Evolutionary conservation across 1,140 invertebrate species (phyloP), one percentile per base, ranked within the genome.

Genomic region (Nephila pilipes): DNA sequence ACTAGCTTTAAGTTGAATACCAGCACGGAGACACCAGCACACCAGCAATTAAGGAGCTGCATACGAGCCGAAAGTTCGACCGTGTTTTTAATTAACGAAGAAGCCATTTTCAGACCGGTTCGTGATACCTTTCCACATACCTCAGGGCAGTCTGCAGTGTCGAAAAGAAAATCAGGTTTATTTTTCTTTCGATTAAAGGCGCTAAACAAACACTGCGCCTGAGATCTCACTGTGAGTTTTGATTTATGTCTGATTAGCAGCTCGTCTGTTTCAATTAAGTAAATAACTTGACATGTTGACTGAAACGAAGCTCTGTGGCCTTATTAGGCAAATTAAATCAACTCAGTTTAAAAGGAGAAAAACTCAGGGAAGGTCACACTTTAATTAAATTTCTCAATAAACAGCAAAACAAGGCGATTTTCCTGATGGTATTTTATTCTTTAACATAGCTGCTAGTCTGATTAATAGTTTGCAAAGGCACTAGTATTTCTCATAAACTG

Each of bases 321-420:
- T 91, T 91, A 91, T 91, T 91, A 85, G 57, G 58, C 80, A 91
- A 93, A 93, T 93, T 93, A 93, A 93, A 93, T 93, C 83, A 93
- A 57, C 20, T 85, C 18, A 75, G 60, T 92, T 69, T 92, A 92
- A 92, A 85, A 20, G 58, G 32, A 10, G 46, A 93, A 93, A 93
- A 93, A 87, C 18, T 46, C 1, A 3, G 85, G 29, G 65, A 93
- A 87, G 55, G 60, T 54, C 69, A 29, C 18, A 54, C 63, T 93
- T 87, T 93, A 93, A 93, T 93, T 93, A 93, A 93, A 93, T 93
- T 87, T 87, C 54, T 79, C 32, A 46, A 93, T 93, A 87, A 93
- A 79, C 65, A 92, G 20, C 81, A 93, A 93, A 93, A 93, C 32
- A 87, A 75, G 46, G n/a, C 4, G 58, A 16, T 14, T 79, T 89